phyloP scores from a whole-genome alignment of 2,113 vertebrate species.

The Spermophilus dauricus region DNA sequence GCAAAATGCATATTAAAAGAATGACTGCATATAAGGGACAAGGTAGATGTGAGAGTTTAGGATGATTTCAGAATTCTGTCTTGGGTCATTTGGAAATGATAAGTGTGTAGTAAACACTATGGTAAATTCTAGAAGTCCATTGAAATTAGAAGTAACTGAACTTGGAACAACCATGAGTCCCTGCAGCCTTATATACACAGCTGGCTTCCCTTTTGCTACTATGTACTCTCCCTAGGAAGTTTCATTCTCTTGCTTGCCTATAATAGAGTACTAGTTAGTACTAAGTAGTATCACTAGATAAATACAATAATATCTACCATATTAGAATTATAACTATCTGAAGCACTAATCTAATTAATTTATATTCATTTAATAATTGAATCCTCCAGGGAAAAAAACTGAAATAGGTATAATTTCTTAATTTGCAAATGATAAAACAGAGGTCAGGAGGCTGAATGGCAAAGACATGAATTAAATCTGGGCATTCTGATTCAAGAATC shows the following conservation, averaged over 20 bases:
- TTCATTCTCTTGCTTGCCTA: background rate
- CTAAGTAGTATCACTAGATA: background rate
- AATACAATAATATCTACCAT: background rate
- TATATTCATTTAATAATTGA: background rate
- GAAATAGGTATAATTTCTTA: background rate
- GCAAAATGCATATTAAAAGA: background rate
- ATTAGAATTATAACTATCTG: background rate
- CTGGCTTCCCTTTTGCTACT: background rate
- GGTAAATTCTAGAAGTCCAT: background rate
- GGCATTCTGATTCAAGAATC: background rate
- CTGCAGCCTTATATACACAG: too few relatives aligned
- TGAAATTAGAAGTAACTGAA: background rate
- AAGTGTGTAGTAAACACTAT: background rate
- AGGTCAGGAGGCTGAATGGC: background rate
- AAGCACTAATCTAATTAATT: background rate
- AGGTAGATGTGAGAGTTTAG: background rate
- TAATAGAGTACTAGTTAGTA: background rate
- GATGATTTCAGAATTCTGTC: background rate
- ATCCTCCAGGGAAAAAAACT: background rate
- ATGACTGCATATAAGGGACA: background rate
- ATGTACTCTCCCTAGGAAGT: background rate
- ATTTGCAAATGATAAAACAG: slow-evolving; percentile 9
- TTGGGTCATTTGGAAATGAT: background rate
- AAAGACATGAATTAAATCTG: background rate
- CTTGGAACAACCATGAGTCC: background rate